Base-by-base conservation (phyloP, 1,140 invertebrate genomes). In the Bradysia coprophila region DNA sequence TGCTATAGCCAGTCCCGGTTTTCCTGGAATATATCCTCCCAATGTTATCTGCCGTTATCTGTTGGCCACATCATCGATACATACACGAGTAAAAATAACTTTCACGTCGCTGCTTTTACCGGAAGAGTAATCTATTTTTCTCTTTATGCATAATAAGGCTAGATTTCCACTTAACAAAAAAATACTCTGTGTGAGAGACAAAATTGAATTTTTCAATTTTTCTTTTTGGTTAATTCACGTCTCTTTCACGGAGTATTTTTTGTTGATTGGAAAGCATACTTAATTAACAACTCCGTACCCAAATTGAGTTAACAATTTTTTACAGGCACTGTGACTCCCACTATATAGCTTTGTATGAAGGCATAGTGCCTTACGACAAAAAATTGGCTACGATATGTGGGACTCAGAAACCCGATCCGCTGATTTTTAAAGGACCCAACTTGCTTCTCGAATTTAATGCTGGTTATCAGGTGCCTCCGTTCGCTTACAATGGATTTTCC, bases 21-120 rank as follows among this genome's bases (percentile, higher is more conserved):
- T 78, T 54, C 81, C 81, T 1, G 81, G 81, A 8, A 56, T 82
- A 8, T 85, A 83, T 57, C 78, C 79, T 11, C 76, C 79, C 11
- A 69, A 79, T 49, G 63, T 69, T 10, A 65, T 68, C 33, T 85
- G 81, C 57, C 69, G 70, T 43, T 85, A 81, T 57, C 71, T 76
- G 46, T 70, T 82, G 51, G 67, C 71, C 3, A 78, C 73, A 39
- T 73, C 75, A 49, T 73, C 70, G 11, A 66, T 69, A 15, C 68
- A 69, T 41, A 72, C 74, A 28, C 62, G 71, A 44, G 72, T 81
- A 47, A 68, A 65, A 51, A 68, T 82, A 44, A 69, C 69, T 44
- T 80, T 83, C 53, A 71, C 67, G 3, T 67, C 72, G 2, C 66
- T 81, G 39, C 61, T 78, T 13, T 63, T 83, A 44, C 77, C 78